Base-by-base conservation (phyloP, 2,113 vertebrate species). In the Zeus faber region DNA sequence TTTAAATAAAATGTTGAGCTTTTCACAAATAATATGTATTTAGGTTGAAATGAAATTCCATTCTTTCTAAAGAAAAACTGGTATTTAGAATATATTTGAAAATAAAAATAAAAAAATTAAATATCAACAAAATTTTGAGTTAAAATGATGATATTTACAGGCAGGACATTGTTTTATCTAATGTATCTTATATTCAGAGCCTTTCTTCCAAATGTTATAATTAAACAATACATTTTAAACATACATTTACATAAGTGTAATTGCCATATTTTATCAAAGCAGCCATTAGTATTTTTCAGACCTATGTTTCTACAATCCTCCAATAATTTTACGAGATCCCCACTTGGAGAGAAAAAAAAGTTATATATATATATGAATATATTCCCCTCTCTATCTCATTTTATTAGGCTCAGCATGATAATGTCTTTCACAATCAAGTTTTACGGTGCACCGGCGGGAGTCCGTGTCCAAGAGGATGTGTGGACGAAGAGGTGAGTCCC, bases 351-450 rank as follows among this genome's bases (percentile, higher is more conserved):
- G n/a, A n/a, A n/a, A n/a, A n/a, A 37, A 37, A 37, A 7, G 7
- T 47, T 31, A 2, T 17, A 50, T 18, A 46, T 21, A 6, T 13
- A 21, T 18, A 33, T 33, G 27, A 48, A 1, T 6, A 22, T 5
- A 39, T 27, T 2, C 41, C 39, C 47, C 56, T 23, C 22, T 24
- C 54, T 71, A 67, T 74, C 72, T 67, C 59, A 35, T 58, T 83
- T 74, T 83, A 84, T 77, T 67, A 62, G 60, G 66, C 84, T 52
- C 85, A 85, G 85, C 78, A 27, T 87, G 86, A 45, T 21, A 72
- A 67, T 77, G 76, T 86, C 86, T 85, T 83, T 77, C 70, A 86
- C 80, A 87, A 83, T 87, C 81, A 81, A 80, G 76, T 89, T 88
- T 88, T 84, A 88, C 65, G 67, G 77, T 57, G 47, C 61, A 65